These are phyloP conservation scores for Bembecia ichneumoniformis DNA, from an alignment of 2,888 invertebrate species.

Conservation along the genomic window DNA sequence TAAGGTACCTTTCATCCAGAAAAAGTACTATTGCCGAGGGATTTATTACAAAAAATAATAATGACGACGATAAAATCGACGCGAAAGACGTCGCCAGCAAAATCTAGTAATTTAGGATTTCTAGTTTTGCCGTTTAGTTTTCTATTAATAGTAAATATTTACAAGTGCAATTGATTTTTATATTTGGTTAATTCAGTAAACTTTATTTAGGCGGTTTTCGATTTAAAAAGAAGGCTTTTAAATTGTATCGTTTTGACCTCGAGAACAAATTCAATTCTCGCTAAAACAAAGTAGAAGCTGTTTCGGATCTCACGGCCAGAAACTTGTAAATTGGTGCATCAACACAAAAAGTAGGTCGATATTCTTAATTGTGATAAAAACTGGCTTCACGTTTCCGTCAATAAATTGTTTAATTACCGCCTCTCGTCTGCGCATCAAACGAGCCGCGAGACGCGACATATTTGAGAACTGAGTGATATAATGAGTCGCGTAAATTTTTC, in stretches of 20 bases:
- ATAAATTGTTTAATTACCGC: slow-evolving; percentile 57
- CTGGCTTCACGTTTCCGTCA: slow-evolving; percentile 33
- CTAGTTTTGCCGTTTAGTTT: too few species aligned
- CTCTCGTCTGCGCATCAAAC: slow-evolving; percentile 45
- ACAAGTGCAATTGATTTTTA: too few species aligned
- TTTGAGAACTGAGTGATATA: slow-evolving; percentile 18
- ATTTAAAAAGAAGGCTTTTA: slow-evolving; percentile 7
- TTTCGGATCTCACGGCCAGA: slow-evolving; percentile 33
- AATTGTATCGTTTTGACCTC: slow-evolving; percentile 27
- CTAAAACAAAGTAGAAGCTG: slow-evolving; percentile 32
- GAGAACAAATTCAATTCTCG: slow-evolving; percentile 33
- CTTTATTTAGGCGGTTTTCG: not conserved
- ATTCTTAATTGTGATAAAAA: slow-evolving; percentile 54
- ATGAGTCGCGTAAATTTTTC: not conserved
- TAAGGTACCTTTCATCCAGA: too few species aligned
- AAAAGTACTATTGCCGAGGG: too few species aligned
- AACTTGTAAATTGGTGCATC: slow-evolving; percentile 39
- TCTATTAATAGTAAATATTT: too few species aligned
- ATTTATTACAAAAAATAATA: too few species aligned
- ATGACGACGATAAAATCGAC: too few species aligned
- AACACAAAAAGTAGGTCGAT: slow-evolving; percentile 9
- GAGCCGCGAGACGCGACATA: slow-evolving; percentile 31
- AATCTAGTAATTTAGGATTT: too few species aligned
- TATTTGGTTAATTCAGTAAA: too few species aligned
- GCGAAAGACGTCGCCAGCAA: too few species aligned